Evolutionary conservation across 2,888 invertebrate genomes (phyloP).

Genomic region (Caenorhabditis macrosperma): DNA sequence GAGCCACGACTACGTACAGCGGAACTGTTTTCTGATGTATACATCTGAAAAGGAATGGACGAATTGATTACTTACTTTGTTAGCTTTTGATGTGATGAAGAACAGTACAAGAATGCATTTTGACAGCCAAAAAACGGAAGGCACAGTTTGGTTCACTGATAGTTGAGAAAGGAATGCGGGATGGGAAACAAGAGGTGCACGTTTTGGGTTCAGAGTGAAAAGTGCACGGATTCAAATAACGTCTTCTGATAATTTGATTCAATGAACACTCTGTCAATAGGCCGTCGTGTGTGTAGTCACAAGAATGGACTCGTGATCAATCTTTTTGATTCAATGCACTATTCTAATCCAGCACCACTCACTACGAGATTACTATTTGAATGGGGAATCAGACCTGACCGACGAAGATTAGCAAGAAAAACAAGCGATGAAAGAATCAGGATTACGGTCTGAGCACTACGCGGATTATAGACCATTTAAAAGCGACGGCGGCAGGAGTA

Average conservation of each 20-base stretch:
- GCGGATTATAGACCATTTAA: conserved; percentile 3
- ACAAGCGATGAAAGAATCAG: not conserved
- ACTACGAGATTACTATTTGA: conserved; percentile 22
- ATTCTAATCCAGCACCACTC: conserved; percentile 28
- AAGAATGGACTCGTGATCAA: not conserved
- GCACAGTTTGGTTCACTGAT: too few relatives aligned
- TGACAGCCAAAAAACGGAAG: too few relatives aligned
- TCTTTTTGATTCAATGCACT: conserved; percentile 10
- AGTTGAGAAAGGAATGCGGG: too few relatives aligned
- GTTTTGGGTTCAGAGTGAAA: too few relatives aligned
- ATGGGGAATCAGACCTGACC: not conserved
- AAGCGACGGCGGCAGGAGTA: not conserved
- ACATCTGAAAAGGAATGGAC: too few relatives aligned
- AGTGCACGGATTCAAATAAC: too few relatives aligned
- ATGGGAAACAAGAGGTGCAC: too few relatives aligned
- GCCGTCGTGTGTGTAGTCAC: not conserved
- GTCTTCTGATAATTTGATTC: too few relatives aligned
- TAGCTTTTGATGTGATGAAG: too few relatives aligned
- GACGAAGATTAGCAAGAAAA: not conserved
- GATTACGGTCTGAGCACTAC: conserved; percentile 10
- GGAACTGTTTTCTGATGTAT: conserved; percentile 34
- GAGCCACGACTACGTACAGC: conserved; percentile 14
- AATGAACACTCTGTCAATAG: not conserved
- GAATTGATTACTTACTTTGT: too few relatives aligned
- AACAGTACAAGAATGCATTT: not conserved